phyloP scores from a whole-genome alignment of 2,113 vertebrate species.

The Alaudala cheleensis region DNA sequence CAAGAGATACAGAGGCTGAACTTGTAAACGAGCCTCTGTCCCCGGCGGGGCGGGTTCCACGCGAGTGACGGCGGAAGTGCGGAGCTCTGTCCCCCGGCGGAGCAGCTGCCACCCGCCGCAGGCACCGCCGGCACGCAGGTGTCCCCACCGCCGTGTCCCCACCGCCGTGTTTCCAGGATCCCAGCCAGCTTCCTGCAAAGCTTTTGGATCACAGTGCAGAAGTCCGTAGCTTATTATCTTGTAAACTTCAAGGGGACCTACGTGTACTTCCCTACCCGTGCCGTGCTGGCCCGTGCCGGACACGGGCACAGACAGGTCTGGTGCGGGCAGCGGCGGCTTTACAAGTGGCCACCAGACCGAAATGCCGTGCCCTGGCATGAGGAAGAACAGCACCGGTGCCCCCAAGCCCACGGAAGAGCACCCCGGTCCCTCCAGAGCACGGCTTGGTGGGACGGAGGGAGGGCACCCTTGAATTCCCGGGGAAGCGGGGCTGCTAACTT shows the following conservation, averaged over 20 bases:
- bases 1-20: not conserved
- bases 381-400: not conserved
- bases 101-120: not conserved
- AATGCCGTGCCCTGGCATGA: not conserved
- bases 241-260: not conserved
- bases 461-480: not conserved
- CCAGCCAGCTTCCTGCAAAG: not conserved
- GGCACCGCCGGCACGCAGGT: rapidly evolving
- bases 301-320: not conserved
- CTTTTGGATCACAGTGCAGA: not conserved
- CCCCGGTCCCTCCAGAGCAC: rapidly evolving
- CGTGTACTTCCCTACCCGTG: not conserved
- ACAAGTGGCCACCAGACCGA: not conserved
- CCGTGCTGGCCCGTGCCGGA: not conserved
- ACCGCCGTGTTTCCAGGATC: not conserved
- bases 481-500: not conserved
- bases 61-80: rapidly evolving
- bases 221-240: not conserved
- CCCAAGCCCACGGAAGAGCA: not conserved
- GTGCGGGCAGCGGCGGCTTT: rapidly evolving
- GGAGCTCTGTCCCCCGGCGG: not conserved
- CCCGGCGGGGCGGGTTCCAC: not conserved
- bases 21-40: not conserved
- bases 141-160: rapidly evolving
- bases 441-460: not conserved